Conservation (phyloP, 2,888 invertebrate species). For the Catocala fraxini region DNA sequence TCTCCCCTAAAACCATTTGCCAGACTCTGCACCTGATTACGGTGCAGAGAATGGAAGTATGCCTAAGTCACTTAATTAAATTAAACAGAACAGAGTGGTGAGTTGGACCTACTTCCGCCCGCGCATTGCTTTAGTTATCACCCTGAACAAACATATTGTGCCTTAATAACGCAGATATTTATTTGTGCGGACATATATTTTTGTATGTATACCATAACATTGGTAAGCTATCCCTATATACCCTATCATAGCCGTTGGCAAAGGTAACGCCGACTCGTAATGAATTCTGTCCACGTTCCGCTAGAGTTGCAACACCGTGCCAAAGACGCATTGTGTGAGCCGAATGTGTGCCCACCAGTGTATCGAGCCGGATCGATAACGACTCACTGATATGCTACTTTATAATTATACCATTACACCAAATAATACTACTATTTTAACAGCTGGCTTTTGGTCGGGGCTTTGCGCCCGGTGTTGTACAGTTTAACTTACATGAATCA, state of each 20-base stretch:
- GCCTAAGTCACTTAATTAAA: no score
- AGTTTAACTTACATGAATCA: no score
- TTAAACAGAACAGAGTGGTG: no score
- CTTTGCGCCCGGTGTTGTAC: no score
- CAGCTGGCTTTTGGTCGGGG: no score
- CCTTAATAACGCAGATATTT: no score
- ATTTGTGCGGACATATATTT: no score
- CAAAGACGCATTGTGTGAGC: conserved; percentile 36
- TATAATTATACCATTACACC: background rate
- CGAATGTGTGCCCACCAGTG: conserved; percentile 2
- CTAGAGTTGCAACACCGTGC: conserved; percentile 37
- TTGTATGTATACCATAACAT: no score
- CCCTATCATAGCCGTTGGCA: background rate
- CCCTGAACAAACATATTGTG: background rate
- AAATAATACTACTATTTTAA: background rate
- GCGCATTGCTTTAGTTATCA: background rate
- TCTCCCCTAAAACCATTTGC: no score
- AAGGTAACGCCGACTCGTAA: conserved; percentile 22
- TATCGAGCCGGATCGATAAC: conserved; percentile 14
- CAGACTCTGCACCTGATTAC: no score
- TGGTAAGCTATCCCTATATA: background rate
- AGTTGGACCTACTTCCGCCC: no score
- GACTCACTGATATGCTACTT: background rate
- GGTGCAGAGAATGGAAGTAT: no score
- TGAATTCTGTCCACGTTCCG: conserved; percentile 40